Base-by-base conservation (phyloP, 2,113 vertebrate genomes). In the Oncorhynchus kisutch region DNA sequence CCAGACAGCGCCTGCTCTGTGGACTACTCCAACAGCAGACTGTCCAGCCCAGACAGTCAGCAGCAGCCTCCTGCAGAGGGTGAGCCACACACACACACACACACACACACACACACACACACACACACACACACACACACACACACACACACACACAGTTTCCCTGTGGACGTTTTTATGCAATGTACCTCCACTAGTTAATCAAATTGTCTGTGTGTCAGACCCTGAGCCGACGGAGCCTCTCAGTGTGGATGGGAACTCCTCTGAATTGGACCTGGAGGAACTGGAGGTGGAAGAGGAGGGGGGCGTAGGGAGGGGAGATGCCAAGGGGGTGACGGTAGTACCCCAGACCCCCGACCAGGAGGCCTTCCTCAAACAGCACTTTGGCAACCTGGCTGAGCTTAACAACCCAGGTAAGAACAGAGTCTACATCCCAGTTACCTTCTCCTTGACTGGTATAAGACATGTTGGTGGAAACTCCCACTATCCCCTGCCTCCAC, bases 1-100 rank as follows among this genome's bases (percentile, higher is more conserved):
- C 97, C 97, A 1, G 98, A 99, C 92, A 98, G 97, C 6, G 96
- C 97, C 72, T 98, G 96, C 90, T 99, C 97, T 25, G 92, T 99
- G 85, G 96, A 96, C 78, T 97, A 97, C 83, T 95, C 91, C 84
- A 95, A 95, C 92, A 96, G 95, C 65, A 91, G 90, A n/a, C 91
- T 96, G 39, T 97, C 96, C 66, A 98, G 96, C 87, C 96, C 95
- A 2, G 93, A 95, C 64, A 11, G 9, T 45, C 39, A 45, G 39
- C 39, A 45, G 39, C 93, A 94, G 39, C 95, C 94, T 0, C 92
- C 94, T 0, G 95, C 93, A 72, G 94, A 97, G 87, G 95, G 96
- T 97, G 77, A 93, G 86, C 65, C 49, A 13, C 66, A 81, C 80
- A 8, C 39, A 8, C 7, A 1, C 34, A 8, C 1, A 39, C 7